Conservation (phyloP, 2,113 vertebrate genomes). For the Caranx ignobilis region DNA sequence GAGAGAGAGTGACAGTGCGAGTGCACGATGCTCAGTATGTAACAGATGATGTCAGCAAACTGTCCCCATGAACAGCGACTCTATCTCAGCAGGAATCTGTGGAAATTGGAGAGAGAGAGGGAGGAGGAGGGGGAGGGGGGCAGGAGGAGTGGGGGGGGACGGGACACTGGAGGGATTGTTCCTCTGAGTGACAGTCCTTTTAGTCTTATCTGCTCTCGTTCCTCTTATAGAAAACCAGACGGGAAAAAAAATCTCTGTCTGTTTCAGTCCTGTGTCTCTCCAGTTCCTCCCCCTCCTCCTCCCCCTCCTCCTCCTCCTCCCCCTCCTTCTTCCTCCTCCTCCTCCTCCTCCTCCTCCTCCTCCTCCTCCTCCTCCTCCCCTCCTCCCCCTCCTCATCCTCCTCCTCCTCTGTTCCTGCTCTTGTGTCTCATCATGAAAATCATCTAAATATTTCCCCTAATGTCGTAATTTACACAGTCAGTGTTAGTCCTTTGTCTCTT, state of each 20-base stretch:
- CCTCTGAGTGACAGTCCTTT: slow-evolving; percentile 88
- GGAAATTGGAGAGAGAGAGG: slow-evolving; percentile 82
- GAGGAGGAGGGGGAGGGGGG: slow-evolving; percentile 34
- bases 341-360: slow-evolving; percentile 41
- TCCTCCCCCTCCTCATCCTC: slow-evolving; percentile 48
- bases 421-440: slow-evolving; percentile 26
- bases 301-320: slow-evolving; percentile 37
- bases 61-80: slow-evolving; percentile 70
- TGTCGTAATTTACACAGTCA: slow-evolving; percentile 1
- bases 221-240: slow-evolving; percentile 79
- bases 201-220: slow-evolving; percentile 83
- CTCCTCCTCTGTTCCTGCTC: slow-evolving; percentile 31
- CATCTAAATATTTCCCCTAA: slow-evolving; percentile 6
- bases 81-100: slow-evolving; percentile 84
- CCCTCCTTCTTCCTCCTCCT: slow-evolving; percentile 55
- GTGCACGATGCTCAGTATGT: slow-evolving; percentile 58
- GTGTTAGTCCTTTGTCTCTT: too few relatives aligned
- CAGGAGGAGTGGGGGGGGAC: slow-evolving; percentile 66
- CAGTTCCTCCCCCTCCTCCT: slow-evolving; percentile 59
- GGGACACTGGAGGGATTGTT: slow-evolving; percentile 86
- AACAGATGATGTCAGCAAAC: slow-evolving; percentile 77
- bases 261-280: slow-evolving; percentile 70
- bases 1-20: slow-evolving; percentile 20
- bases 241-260: slow-evolving; percentile 50
- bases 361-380: slow-evolving; percentile 43